Evolutionary conservation across 2,888 invertebrate genomes (phyloP), one percentile per base, ranked within the genome.

Genomic region (Blera fallax): DNA sequence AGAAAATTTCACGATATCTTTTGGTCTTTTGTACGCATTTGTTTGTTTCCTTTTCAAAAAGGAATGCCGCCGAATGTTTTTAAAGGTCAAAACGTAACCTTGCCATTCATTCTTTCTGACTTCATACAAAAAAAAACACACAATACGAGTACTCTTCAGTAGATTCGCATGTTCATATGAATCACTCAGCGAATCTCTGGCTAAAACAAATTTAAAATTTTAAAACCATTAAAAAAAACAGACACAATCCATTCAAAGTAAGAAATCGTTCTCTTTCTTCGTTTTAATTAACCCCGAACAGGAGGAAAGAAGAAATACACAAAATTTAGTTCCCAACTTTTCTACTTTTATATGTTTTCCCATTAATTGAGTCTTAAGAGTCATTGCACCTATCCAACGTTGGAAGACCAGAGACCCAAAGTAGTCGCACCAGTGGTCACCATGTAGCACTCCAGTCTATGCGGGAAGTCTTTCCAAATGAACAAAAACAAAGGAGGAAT

Each of bases 331-430:
- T 50, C 29, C 14, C 64, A 37, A 64, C 43, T 73, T 27, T 58
- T 73, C 37, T 32, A 48, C 43, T 32, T 24, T 32, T 40, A 18
- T 27, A 32, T 11, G 29, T 65, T 65, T 80, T 52, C 27, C 48
- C 62, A 69, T 67, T 65, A 76, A 56, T 81, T 76, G 74, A 62
- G 34, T 32, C 52, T 37, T 62, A 32, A 52, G 32, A 79, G 83
- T 84, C 83, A 84, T 84, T 84, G 80, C 60, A 73, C 80, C 73
- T 73, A 18, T 11, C n/a, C 16, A n/a, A 50, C 70, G 27, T 48
- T 58, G 29, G 43, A 73, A 48, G 69, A 67, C 56, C 18, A 60
- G 14, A 67, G 56, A 50, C 32, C 14, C 52, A 62, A 16, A 83
- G 60, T 40, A 78, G 37, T 58, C 72, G 29, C 73, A 50, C 73